These are phyloP conservation scores for Thamnophis sirtalis DNA, from an alignment of 2,113 vertebrate genomes.

Conservation along the genomic window DNA sequence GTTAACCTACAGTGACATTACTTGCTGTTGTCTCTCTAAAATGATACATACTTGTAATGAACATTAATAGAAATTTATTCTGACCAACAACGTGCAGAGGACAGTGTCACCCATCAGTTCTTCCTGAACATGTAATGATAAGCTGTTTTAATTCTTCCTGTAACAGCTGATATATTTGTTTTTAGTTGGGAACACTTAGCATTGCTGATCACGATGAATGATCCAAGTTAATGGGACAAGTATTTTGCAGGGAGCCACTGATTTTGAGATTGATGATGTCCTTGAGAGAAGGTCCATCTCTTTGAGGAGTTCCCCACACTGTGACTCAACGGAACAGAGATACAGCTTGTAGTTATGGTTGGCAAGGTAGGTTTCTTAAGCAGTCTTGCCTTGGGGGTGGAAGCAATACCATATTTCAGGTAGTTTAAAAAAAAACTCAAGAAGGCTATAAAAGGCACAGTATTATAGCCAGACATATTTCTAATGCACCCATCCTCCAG, in stretches of 20 bases:
- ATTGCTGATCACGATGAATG: neutral
- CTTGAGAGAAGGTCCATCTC: slow-evolving; percentile 58
- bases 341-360: slow-evolving; percentile 43
- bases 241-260: slow-evolving; percentile 64
- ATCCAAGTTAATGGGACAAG: neutral
- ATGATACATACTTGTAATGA: neutral
- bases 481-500: neutral
- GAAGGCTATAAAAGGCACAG: neutral
- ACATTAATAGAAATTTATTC: neutral
- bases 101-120: neutral
- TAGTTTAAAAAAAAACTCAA: neutral
- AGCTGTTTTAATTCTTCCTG: neutral
- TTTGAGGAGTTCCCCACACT: slow-evolving; percentile 32
- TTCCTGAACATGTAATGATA: neutral
- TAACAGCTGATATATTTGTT: slow-evolving; percentile 9
- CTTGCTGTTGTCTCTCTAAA: neutral
- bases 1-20: neutral
- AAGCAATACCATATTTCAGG: neutral
- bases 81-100: neutral
- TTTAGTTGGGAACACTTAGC: neutral
- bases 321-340: slow-evolving; percentile 18
- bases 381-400: neutral
- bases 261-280: slow-evolving; percentile 64
- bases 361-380: slow-evolving; percentile 44
- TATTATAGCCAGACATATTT: neutral